These are phyloP conservation scores for Fragum sueziense DNA, from an alignment of 2,888 invertebrate genomes.

Conservation along the genomic window DNA sequence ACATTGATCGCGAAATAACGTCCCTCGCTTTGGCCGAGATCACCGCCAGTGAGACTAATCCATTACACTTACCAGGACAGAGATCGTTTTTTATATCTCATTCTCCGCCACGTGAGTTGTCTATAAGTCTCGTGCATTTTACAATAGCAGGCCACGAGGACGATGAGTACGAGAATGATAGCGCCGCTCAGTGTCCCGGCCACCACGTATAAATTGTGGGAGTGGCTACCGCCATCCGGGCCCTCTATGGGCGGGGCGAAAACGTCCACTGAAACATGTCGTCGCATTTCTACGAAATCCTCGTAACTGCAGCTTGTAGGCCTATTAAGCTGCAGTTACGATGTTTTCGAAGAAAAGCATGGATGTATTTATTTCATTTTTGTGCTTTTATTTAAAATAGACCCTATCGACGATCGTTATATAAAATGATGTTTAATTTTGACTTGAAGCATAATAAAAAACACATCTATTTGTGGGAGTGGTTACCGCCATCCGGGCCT, in stretches of 20 bases:
- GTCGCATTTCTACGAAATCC: no score
- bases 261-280: constrained; percentile 69
- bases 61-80: constrained; percentile 45
- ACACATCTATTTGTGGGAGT: constrained; percentile 90
- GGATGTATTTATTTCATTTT: no score
- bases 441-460: no score
- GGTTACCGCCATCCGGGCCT: constrained; percentile 55
- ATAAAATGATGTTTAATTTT: no score
- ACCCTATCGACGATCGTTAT: no score
- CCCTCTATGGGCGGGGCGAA: constrained; percentile 69
- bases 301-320: no score
- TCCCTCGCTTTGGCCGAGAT: no score
- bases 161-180: constrained; percentile 88
- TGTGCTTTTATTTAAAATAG: no score
- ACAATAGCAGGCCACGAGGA: constrained; percentile 91
- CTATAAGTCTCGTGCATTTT: constrained; percentile 88
- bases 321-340: no score
- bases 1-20: no score
- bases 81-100: constrained; percentile 47
- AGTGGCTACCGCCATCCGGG: constrained; percentile 75
- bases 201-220: constrained; percentile 91
- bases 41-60: no score
- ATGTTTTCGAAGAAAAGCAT: no score
- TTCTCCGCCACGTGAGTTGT: constrained; percentile 50
- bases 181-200: constrained; percentile 90